A percentile compares a stretch with the other conserved stretches of the same genome.
Conservation (phyloP, 1,140 invertebrate genomes). For the Augochlora pura region DNA sequence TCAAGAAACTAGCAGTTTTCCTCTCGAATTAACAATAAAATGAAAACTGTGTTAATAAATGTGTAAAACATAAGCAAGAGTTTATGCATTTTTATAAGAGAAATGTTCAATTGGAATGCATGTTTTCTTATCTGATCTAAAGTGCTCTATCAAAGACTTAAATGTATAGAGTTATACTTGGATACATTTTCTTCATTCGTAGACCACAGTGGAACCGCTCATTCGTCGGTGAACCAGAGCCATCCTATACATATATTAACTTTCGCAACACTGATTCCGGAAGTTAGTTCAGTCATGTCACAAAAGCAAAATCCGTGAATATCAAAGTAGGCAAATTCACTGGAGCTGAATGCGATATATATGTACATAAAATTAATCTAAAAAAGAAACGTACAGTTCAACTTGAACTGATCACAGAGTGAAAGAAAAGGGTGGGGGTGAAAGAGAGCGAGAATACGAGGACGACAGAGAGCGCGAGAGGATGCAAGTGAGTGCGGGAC, state of each 20-base stretch:
- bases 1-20: no score
- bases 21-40: no score
- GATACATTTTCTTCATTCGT: background rate
- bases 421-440: background rate
- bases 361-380: constrained; percentile 62
- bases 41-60: no score
- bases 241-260: constrained; percentile 54
- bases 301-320: constrained; percentile 54
- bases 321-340: constrained; percentile 62
- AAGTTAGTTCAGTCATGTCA: constrained; percentile 46
- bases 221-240: background rate
- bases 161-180: background rate
- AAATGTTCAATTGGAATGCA: background rate
- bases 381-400: constrained; percentile 53
- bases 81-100: no score
- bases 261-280: constrained; percentile 30
- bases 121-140: background rate
- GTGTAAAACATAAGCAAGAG: no score
- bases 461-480: constrained; percentile 15
- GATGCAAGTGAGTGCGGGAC: constrained; percentile 37
- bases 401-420: constrained; percentile 65
- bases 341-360: constrained; percentile 65
- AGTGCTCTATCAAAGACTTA: background rate
- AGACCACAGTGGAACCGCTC: background rate
- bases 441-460: constrained; percentile 6